These are phyloP conservation scores for Crax fasciolata DNA, from an alignment of 2,797 vertebrate species.

Conservation along the genomic window DNA sequence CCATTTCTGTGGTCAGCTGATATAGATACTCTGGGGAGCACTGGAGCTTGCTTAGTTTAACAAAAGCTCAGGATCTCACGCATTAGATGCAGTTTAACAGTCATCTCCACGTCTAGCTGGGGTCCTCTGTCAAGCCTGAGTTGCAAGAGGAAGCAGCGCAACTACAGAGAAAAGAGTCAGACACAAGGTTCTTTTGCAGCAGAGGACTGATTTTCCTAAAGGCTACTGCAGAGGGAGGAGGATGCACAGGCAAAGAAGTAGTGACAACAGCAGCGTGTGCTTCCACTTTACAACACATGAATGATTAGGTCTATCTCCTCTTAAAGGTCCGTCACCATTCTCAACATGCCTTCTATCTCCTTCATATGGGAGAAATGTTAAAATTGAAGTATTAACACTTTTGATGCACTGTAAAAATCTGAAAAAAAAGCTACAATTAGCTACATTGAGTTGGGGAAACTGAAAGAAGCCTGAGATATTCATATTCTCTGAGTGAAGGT, in stretches of 20 bases:
- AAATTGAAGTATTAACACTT: not conserved
- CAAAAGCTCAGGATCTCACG: not conserved
- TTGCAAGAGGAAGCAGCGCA: not conserved
- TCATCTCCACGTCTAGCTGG: not conserved
- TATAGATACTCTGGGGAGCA: not conserved
- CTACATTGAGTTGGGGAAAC: not conserved
- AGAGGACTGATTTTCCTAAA: not conserved
- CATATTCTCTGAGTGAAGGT: not conserved
- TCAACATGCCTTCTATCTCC: not conserved
- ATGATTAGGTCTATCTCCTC: not conserved
- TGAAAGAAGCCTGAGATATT: not conserved
- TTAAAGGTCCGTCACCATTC: not conserved
- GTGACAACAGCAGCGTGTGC: not conserved
- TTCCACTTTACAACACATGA: not conserved
- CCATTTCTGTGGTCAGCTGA: not conserved
- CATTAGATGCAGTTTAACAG: not conserved
- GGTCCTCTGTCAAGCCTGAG: not conserved
- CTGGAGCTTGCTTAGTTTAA: not conserved
- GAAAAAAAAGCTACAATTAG: not conserved
- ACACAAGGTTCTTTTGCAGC: not conserved
- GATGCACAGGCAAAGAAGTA: not conserved
- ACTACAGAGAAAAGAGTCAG: not conserved
- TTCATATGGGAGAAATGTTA: not conserved
- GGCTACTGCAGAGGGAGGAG: not conserved
- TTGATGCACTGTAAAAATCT: not conserved